A percentile compares a stretch with the other conserved stretches of the same genome.
phyloP scores from a whole-genome alignment of 2,888 invertebrate genomes.

The Macropis europaea region DNA sequence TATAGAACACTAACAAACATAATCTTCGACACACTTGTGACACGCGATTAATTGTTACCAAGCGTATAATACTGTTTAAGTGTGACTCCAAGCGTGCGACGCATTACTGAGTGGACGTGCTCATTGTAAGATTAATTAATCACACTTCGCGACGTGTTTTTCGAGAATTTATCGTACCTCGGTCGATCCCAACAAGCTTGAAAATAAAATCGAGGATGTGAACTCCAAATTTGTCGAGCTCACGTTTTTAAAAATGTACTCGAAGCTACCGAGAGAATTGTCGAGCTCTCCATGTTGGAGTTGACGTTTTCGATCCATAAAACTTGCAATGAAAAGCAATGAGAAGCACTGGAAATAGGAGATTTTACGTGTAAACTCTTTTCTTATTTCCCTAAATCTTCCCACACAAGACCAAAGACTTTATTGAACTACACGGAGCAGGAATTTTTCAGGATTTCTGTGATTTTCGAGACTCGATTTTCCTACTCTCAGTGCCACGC shows the following conservation, averaged over 20 bases:
- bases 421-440: too few species aligned
- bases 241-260: too few species aligned
- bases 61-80: background rate
- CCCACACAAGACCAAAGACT: too few species aligned
- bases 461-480: too few species aligned
- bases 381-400: too few species aligned
- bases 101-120: background rate
- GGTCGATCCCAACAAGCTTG: background rate
- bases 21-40: slow-evolving; percentile 20
- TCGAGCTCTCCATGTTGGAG: background rate
- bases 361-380: too few species aligned
- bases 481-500: too few species aligned
- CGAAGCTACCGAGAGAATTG: too few species aligned
- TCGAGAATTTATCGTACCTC: background rate
- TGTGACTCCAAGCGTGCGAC: slow-evolving; percentile 2
- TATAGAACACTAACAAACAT: slow-evolving; percentile 42
- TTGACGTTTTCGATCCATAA: background rate
- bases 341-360: too few species aligned
- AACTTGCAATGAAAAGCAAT: too few species aligned
- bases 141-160: background rate
- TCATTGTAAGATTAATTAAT: background rate
- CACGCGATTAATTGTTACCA: background rate
- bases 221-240: background rate
- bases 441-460: too few species aligned
- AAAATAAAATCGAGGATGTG: background rate